Evolutionary conservation across 2,888 invertebrate species (phyloP).

Genomic region (Dryobota labecula): DNA sequence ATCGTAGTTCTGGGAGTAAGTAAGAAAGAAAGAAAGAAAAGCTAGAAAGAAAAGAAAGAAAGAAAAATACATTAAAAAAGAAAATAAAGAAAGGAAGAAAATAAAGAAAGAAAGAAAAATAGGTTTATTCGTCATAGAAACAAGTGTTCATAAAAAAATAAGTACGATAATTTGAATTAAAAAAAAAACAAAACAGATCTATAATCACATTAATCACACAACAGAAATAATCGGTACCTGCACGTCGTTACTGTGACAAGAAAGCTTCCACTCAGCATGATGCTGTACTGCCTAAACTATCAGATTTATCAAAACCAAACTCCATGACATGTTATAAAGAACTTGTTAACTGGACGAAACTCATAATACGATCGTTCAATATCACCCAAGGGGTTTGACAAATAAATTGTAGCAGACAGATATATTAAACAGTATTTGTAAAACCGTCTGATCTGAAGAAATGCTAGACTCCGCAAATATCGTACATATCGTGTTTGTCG

Average conservation of each 20-base stretch:
- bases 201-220: too few relatives aligned
- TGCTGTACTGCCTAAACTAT: background rate
- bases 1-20: background rate
- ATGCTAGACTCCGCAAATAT: slow-evolving; percentile 16
- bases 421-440: slow-evolving; percentile 30
- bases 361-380: background rate
- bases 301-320: background rate
- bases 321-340: too few relatives aligned
- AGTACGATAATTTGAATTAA: background rate
- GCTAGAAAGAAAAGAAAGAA: too few relatives aligned
- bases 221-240: background rate
- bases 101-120: background rate
- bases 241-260: background rate
- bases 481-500: background rate
- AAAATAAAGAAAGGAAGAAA: background rate
- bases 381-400: background rate
- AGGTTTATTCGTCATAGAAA: background rate
- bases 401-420: slow-evolving; percentile 19
- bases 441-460: slow-evolving; percentile 17
- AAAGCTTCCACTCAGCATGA: background rate
- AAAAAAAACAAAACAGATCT: background rate
- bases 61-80: too few relatives aligned
- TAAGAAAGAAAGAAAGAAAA: background rate
- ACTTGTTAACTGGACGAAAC: slow-evolving; percentile 9
- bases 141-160: background rate